Evolutionary conservation across 2,888 invertebrate genomes (phyloP).

Genomic region (Agrochola litura): DNA sequence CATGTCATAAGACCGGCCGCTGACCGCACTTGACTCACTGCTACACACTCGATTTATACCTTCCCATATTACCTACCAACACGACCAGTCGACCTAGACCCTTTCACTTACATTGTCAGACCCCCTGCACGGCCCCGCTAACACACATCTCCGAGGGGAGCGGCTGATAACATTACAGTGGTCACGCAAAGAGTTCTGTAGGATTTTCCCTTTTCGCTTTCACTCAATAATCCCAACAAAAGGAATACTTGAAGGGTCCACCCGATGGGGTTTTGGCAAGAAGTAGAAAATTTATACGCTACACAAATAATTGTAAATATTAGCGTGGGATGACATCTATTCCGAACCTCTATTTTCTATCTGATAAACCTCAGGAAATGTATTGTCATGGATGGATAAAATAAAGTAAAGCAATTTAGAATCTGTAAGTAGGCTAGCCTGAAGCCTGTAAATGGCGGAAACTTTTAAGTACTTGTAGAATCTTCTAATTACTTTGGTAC

Average conservation of each 20-base stretch:
- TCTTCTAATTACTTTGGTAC: constrained; percentile 30
- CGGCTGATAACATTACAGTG: constrained; percentile 43
- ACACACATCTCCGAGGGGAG: constrained; percentile 3
- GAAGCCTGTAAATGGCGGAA: constrained; percentile 15
- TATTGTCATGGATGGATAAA: constrained; percentile 16
- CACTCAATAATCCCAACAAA: constrained; percentile 81
- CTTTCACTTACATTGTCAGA: constrained; percentile 42
- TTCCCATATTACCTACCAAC: constrained; percentile 53
- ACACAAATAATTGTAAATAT: constrained; percentile 67
- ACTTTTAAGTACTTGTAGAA: constrained; percentile 44
- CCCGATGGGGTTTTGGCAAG: constrained; percentile 66
- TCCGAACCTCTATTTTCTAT: constrained; percentile 34
- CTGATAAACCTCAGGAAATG: constrained; percentile 12
- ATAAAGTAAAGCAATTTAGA: constrained; percentile 29
- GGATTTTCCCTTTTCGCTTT: constrained; percentile 77
- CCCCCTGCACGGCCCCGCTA: neutral
- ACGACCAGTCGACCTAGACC: constrained; percentile 39
- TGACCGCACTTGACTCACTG: constrained; percentile 69
- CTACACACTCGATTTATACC: constrained; percentile 64
- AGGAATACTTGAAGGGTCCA: constrained; percentile 74
- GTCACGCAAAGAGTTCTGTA: constrained; percentile 55
- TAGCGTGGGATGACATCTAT: constrained; percentile 51
- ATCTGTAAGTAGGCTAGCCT: constrained; percentile 22
- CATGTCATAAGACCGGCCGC: constrained; percentile 65
- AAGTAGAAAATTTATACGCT: constrained; percentile 69